A percentile compares a stretch with the other conserved stretches of the same genome.
Conservation (phyloP, 2,797 vertebrate genomes). For the Gymnopithys bicolor region DNA sequence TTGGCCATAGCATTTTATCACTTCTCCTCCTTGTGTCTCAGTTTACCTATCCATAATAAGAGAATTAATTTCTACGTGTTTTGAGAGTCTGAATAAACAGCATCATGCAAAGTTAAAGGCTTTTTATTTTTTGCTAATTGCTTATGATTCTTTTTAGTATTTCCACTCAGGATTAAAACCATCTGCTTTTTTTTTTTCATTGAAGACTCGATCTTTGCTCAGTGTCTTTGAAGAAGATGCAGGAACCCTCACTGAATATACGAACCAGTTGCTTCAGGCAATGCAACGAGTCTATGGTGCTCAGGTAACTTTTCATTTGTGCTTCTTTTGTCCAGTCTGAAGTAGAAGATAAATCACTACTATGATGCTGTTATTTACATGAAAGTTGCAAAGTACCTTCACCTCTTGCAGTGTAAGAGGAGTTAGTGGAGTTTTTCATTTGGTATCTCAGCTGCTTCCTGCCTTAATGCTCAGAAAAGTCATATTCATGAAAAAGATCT, state of each 20-base stretch:
- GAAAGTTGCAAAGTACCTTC: background rate
- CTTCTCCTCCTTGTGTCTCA: background rate
- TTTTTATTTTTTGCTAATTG: background rate
- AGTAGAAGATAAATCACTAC: background rate
- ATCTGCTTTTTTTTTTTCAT: background rate
- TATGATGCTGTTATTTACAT: background rate
- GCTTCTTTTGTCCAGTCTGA: background rate
- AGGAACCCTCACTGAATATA: constrained; percentile 94
- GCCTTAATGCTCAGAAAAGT: background rate
- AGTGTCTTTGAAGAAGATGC: constrained; percentile 99
- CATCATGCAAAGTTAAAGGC: background rate
- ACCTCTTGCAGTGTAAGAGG: background rate
- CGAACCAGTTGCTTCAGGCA: constrained; percentile 94
- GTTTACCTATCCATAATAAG: background rate
- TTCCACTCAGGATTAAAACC: background rate
- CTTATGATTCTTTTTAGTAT: background rate
- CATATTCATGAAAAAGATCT: background rate
- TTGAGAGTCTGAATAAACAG: background rate
- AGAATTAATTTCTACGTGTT: background rate
- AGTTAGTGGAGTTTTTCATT: background rate
- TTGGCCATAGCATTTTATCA: background rate
- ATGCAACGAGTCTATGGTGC: constrained; percentile 97
- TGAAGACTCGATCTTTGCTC: constrained; percentile 93
- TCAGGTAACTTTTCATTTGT: constrained; percentile 83
- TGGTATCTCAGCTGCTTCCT: background rate